phyloP scores from a whole-genome alignment of 1,140 invertebrate species.

The Pseudomyrmex pallidus region DNA sequence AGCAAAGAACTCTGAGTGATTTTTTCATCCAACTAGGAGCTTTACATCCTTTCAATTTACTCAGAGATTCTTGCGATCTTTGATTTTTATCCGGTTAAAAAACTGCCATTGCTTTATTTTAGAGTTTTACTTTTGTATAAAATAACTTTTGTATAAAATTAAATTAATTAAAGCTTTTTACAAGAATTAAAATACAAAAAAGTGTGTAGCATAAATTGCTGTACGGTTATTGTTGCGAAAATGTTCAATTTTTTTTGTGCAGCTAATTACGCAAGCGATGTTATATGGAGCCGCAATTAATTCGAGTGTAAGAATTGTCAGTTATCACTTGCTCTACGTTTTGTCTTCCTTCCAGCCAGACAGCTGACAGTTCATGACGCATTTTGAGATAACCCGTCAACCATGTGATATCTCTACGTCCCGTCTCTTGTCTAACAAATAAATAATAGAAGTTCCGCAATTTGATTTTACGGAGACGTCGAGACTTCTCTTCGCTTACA shows the following conservation, averaged over 20 bases:
- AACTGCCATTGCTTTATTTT: not conserved
- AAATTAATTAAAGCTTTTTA: too few relatives aligned
- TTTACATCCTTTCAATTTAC: not conserved
- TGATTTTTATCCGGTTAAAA: not conserved
- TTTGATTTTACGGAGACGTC: slow-evolving; percentile 52
- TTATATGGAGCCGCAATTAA: slow-evolving; percentile 17
- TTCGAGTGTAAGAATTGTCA: slow-evolving; percentile 43
- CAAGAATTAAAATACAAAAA: too few relatives aligned
- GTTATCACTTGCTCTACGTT: slow-evolving; percentile 10
- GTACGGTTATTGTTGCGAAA: not conserved
- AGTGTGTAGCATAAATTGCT: too few relatives aligned
- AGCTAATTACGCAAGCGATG: not conserved
- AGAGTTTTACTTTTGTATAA: not conserved
- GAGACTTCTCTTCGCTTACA: slow-evolving; percentile 49
- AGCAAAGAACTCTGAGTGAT: not conserved
- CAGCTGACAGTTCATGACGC: slow-evolving; percentile 29
- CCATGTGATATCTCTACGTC: slow-evolving; percentile 47
- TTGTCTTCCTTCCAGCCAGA: slow-evolving; percentile 29
- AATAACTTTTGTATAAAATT: not conserved
- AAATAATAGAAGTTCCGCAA: slow-evolving; percentile 56
- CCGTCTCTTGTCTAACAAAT: slow-evolving; percentile 44
- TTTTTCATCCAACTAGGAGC: slow-evolving; percentile 19
- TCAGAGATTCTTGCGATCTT: not conserved
- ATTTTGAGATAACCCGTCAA: slow-evolving; percentile 43
- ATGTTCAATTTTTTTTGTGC: slow-evolving; percentile 10